These are phyloP conservation scores for Leptodactylus fallax DNA, from an alignment of 2,797 vertebrate genomes.

Conservation along the genomic window DNA sequence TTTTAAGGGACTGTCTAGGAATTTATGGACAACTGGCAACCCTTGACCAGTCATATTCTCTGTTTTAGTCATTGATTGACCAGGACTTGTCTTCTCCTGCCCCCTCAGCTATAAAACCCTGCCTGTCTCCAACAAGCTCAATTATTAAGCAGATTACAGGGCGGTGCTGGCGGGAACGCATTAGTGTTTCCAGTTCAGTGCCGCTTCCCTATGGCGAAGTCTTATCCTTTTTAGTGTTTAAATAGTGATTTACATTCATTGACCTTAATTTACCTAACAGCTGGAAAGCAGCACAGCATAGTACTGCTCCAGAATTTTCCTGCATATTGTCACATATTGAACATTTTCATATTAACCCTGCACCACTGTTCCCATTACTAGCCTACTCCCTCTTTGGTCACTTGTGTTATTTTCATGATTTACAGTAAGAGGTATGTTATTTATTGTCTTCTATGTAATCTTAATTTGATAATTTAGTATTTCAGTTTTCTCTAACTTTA, in stretches of 20 bases:
- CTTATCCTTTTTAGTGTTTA: slow-evolving; percentile 49
- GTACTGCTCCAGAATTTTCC: not conserved
- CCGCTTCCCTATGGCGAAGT: slow-evolving; percentile 22
- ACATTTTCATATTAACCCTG: no score
- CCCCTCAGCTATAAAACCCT: not conserved
- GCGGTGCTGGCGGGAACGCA: slow-evolving; percentile 27
- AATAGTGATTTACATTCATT: slow-evolving; percentile 50
- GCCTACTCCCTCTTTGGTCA: no score
- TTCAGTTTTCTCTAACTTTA: not conserved
- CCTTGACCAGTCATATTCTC: no score
- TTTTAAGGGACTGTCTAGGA: no score
- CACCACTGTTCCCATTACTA: not conserved
- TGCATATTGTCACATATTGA: not conserved
- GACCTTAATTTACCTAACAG: slow-evolving; percentile 55
- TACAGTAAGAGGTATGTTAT: not conserved
- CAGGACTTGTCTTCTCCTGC: not conserved
- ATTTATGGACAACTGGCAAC: no score
- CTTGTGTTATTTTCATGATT: no score
- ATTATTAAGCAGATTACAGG: slow-evolving; percentile 55
- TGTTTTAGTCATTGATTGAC: no score
- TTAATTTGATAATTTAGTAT: not conserved
- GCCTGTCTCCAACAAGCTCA: slow-evolving; percentile 1
- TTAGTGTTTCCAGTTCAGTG: slow-evolving; percentile 51
- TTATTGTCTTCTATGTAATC: not conserved
- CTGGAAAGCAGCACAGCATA: not conserved